These are phyloP conservation scores for Chinchilla lanigera DNA, from an alignment of 2,113 vertebrate species.

Conservation along the genomic window DNA sequence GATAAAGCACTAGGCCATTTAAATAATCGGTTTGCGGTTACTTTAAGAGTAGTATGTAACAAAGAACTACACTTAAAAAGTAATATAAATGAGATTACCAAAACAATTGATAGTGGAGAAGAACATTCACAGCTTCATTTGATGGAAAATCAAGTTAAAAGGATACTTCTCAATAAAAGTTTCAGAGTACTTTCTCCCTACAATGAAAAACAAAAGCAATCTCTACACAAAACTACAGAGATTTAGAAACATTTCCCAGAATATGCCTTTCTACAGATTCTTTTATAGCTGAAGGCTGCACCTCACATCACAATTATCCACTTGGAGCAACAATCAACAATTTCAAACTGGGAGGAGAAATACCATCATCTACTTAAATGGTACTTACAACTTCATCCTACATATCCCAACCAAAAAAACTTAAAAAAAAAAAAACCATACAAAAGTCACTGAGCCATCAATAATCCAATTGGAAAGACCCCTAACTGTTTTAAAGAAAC, in stretches of 20 bases:
- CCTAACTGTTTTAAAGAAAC: conserved; percentile 73
- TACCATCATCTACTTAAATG: conserved; percentile 50
- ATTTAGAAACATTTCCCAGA: conserved; percentile 60
- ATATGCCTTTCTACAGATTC: conserved; percentile 44
- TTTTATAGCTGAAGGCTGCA: not conserved
- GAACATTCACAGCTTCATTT: conserved; percentile 49
- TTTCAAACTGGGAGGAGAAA: conserved; percentile 60
- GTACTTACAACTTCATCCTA: conserved; percentile 35
- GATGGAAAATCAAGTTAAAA: conserved; percentile 53
- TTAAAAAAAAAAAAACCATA: not conserved
- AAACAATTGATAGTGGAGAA: conserved; percentile 34
- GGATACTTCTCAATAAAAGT: conserved; percentile 23
- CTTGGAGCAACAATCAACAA: conserved; percentile 58
- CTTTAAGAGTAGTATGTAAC: conserved; percentile 11
- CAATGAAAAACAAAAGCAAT: conserved; percentile 62
- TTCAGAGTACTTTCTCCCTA: conserved; percentile 43
- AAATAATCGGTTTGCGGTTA: conserved; percentile 8
- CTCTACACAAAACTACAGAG: not conserved
- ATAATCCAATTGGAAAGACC: conserved; percentile 75
- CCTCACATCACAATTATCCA: conserved; percentile 67
- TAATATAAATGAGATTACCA: conserved; percentile 9
- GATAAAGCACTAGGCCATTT: not conserved
- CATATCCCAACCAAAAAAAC: not conserved
- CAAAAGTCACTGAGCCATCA: conserved; percentile 69
- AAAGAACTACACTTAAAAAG: conserved; percentile 55